These are phyloP conservation scores for Phthorimaea operculella DNA, from an alignment of 1,140 invertebrate species.

Conservation along the genomic window DNA sequence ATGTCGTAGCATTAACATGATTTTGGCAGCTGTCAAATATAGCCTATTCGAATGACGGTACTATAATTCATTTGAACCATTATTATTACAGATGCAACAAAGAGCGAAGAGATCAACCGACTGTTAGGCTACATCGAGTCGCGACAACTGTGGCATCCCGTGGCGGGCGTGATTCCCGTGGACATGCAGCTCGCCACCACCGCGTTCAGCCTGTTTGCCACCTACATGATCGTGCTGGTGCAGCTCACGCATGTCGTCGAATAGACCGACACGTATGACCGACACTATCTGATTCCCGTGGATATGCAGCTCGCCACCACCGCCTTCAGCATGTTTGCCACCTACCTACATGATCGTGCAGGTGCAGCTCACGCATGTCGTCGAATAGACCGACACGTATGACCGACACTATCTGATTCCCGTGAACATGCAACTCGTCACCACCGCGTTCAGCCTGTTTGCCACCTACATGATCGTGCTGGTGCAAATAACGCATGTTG, in stretches of 20 bases:
- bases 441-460: neutral
- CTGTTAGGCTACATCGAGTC: neutral
- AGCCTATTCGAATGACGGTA: too few relatives aligned
- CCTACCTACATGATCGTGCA: too few relatives aligned
- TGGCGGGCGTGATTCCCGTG: neutral
- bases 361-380: too few relatives aligned
- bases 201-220: neutral
- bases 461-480: neutral
- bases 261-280: too few relatives aligned
- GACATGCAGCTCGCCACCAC: neutral
- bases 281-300: too few relatives aligned
- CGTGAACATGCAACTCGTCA: neutral
- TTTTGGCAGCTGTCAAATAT: too few relatives aligned
- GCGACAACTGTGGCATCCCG: neutral
- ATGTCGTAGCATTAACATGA: too few relatives aligned
- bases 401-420: too few relatives aligned
- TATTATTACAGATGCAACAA: neutral
- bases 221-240: neutral
- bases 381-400: too few relatives aligned
- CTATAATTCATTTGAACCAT: too few relatives aligned
- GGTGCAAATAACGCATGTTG: neutral
- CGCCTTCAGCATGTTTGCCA: too few relatives aligned
- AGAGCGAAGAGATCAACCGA: neutral
- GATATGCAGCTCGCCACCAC: too few relatives aligned
- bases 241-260: neutral